Base-by-base conservation (phyloP, 2,888 invertebrate genomes). In the Lithophane ornitopus region DNA sequence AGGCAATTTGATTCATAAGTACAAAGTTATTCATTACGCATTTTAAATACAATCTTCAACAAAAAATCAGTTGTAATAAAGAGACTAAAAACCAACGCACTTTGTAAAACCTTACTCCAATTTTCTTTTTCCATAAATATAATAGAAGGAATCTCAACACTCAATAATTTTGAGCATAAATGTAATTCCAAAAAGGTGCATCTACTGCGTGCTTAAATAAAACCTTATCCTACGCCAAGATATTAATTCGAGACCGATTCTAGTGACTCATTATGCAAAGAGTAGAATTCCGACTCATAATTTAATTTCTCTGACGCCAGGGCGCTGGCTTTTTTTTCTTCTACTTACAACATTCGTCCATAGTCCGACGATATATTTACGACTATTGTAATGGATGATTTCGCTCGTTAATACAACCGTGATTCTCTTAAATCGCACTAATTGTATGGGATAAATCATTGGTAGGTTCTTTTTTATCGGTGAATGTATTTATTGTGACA, bases 401-500 rank as follows among this genome's bases (percentile, higher is more conserved):
- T 91, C 83, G 90, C 89, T 89, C 87, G 87, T 89, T 92, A 92
- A 92, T 91, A 90, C 87, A 88, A 88, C 92, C 92, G 92, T 93
- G 94, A 93, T 93, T 91, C 88, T 93, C 86, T 92, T 92, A 93
- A 94, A 94, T 94, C 91, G 91, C 90, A 92, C 94, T 94, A 94
- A 94, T 94, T 93, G 91, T 90, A 77, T 74, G 74, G 41, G 82
- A 87, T 91, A 91, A 91, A 92, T 93, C 91, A 91, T 90, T 85
- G 82, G 66, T 67, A 80, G 82, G 67, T 80, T 82, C 76, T 80
- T 87, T 86, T 86, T 89, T 89, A 84, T 89, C 81, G 74, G 49
- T 82, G 68, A 83, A 75, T 71, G 67, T 78, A 87, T 90, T 83
- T 82, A 89, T 89, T 89, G 87, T 88, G 89, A 86, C 82, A 84